phyloP scores from a whole-genome alignment of 2,797 vertebrate species.

The Harpagifer antarcticus region DNA sequence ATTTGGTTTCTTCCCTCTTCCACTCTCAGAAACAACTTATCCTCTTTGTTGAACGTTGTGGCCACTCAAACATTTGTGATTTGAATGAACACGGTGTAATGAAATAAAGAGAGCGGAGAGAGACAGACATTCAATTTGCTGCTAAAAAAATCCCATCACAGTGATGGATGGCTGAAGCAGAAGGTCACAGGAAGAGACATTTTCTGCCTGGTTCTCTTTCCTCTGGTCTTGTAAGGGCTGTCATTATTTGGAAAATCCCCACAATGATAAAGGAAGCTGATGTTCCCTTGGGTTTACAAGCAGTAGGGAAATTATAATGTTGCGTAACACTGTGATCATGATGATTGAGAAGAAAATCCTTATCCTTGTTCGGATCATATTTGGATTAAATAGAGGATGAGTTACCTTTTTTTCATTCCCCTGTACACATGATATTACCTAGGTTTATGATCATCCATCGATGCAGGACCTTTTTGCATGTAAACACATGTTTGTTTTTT shows the following conservation, averaged over 20 bases:
- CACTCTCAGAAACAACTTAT: slow-evolving; percentile 9
- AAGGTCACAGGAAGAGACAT: slow-evolving; percentile 61
- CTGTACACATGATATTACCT: background rate
- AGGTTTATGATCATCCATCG: background rate
- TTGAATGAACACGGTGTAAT: slow-evolving; percentile 14
- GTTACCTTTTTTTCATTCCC: slow-evolving; percentile 2
- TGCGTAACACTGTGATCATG: slow-evolving; percentile 13
- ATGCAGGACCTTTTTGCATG: background rate
- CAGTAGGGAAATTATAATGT: slow-evolving; percentile 10
- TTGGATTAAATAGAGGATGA: background rate
- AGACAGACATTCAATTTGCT: slow-evolving; percentile 29
- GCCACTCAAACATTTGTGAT: slow-evolving; percentile 18
- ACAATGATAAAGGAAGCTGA: slow-evolving; percentile 34
- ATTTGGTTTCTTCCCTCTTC: slow-evolving; percentile 25
- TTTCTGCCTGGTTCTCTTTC: slow-evolving; percentile 48
- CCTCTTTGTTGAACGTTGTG: slow-evolving; percentile 12
- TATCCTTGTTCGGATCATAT: background rate
- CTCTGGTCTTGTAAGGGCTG: slow-evolving; percentile 39
- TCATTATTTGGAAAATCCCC: slow-evolving; percentile 51
- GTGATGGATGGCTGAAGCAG: slow-evolving; percentile 44
- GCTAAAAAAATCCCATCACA: slow-evolving; percentile 21
- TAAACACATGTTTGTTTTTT: background rate
- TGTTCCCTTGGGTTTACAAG: slow-evolving; percentile 33
- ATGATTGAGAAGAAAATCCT: background rate
- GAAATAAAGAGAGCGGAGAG: background rate